phyloP scores from a whole-genome alignment of 2,113 vertebrate species.

The Casuarius casuarius region DNA sequence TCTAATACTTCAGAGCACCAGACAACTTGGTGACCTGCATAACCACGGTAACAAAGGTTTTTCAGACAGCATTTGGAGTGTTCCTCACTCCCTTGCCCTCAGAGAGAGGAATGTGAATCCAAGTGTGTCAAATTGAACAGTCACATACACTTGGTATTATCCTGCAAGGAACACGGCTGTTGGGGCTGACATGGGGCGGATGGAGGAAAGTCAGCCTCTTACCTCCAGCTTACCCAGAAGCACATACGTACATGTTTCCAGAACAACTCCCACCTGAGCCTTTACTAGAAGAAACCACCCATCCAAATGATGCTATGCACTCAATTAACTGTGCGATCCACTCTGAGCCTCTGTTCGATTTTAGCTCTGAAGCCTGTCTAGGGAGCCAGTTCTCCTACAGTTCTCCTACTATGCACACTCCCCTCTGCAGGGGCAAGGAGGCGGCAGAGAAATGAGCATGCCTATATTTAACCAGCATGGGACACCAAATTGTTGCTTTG shows the following conservation, averaged over 20 bases:
- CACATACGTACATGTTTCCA: accelerated
- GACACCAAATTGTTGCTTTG: neutral
- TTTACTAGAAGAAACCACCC: neutral
- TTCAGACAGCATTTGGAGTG: neutral
- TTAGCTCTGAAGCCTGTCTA: neutral
- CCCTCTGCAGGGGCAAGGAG: conserved; percentile 28
- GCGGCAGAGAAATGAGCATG: neutral
- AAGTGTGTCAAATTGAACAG: neutral
- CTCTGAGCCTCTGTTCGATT: neutral
- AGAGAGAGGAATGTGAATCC: neutral
- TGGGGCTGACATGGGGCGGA: neutral
- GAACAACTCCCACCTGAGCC: neutral
- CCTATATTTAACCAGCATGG: neutral
- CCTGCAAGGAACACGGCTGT: neutral
- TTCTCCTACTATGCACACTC: conserved; percentile 16
- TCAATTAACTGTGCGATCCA: neutral
- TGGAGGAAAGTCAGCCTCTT: neutral
- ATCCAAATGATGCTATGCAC: accelerated
- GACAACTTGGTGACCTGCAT: neutral
- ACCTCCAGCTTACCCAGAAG: neutral
- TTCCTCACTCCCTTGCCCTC: neutral
- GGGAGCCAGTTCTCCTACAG: conserved; percentile 50
- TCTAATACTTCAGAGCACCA: neutral
- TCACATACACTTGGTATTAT: neutral
- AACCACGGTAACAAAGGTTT: neutral